Evolutionary conservation across 2,888 invertebrate genomes (phyloP).

Genomic region (Volucella inanis): DNA sequence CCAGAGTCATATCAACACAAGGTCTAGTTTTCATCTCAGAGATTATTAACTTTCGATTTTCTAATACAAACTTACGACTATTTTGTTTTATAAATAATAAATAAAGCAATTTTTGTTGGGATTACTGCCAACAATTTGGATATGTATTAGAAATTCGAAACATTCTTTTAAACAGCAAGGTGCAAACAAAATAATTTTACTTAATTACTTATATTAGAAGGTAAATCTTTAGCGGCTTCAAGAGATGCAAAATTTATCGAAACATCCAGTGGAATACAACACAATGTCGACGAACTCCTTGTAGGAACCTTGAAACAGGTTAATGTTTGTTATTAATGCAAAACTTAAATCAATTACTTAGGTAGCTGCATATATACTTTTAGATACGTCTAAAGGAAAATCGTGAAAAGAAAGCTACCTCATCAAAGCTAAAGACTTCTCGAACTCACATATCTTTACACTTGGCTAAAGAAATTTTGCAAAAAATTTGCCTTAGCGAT

Average conservation of each 20-base stretch:
- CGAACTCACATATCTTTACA: conserved; percentile 92
- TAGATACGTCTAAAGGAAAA: conserved; percentile 89
- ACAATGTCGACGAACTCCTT: conserved; percentile 97
- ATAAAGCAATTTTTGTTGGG: too few relatives aligned
- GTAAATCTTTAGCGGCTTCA: conserved; percentile 93
- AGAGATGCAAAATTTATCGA: conserved; percentile 97
- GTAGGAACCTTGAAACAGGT: conserved; percentile 95
- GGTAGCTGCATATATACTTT: neutral
- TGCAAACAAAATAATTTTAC: conserved; percentile 44
- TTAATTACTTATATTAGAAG: conserved; percentile 86
- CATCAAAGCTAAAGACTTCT: conserved; percentile 89
- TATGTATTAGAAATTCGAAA: conserved; percentile 1
- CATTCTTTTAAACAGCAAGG: neutral
- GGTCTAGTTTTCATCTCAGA: conserved; percentile 85
- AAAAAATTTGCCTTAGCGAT: conserved; percentile 93
- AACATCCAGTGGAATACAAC: conserved; percentile 97
- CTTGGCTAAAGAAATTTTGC: conserved; percentile 91
- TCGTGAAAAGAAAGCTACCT: conserved; percentile 88
- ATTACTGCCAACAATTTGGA: neutral
- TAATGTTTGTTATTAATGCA: conserved; percentile 37
- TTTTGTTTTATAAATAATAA: too few relatives aligned
- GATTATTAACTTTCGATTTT: neutral
- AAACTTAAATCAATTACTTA: neutral
- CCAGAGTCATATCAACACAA: conserved; percentile 91
- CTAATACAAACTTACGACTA: too few relatives aligned